Evolutionary conservation across 1,140 invertebrate species (phyloP).

Genomic region (Leguminivora glycinivorella): DNA sequence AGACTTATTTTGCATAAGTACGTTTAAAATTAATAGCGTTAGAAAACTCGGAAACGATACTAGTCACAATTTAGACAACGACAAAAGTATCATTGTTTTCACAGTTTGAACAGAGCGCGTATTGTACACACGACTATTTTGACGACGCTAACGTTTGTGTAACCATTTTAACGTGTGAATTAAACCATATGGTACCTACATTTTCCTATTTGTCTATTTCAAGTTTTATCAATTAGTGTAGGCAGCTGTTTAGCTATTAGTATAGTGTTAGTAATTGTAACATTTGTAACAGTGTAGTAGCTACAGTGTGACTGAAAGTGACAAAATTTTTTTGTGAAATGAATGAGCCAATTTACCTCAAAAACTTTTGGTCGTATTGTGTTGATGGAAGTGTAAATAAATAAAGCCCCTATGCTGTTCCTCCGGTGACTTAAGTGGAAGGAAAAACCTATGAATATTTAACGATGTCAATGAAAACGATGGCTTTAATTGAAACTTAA

Average conservation of each 20-base stretch:
- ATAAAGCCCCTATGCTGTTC: not conserved
- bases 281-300: not conserved
- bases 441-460: not conserved
- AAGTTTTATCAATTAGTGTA: not conserved
- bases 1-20: no score
- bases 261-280: not conserved
- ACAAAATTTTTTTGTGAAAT: no score
- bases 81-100: not conserved
- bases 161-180: conserved; percentile 2
- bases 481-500: not conserved
- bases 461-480: not conserved
- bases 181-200: not conserved
- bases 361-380: no score
- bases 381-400: not conserved
- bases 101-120: not conserved
- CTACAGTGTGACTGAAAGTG: no score
- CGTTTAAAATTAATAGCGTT: no score
- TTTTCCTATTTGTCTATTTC: not conserved
- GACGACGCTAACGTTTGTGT: not conserved
- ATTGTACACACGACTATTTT: not conserved
- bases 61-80: no score
- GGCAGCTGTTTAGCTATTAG: no score
- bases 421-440: not conserved
- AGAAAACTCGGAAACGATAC: no score
- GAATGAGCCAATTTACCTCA: no score